Evolutionary conservation across 2,797 vertebrate species (phyloP).

Genomic region (Neosalanx taihuensis): DNA sequence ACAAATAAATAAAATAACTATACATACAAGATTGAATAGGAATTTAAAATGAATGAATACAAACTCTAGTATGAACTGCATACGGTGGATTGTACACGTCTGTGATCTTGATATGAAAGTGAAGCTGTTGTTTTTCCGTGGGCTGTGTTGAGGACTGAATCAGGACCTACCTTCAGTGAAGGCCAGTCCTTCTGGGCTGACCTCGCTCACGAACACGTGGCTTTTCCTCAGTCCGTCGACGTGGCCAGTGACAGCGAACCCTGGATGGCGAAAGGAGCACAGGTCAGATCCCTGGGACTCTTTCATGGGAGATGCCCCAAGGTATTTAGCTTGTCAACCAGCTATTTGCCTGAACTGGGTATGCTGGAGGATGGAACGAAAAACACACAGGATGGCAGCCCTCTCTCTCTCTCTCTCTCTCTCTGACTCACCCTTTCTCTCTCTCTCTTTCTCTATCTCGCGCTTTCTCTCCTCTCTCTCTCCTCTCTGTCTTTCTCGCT

Average conservation of each 20-base stretch:
- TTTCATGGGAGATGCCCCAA: neutral
- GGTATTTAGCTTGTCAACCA: no score
- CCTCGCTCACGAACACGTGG: conserved; percentile 83
- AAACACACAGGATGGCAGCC: neutral
- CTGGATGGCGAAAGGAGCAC: conserved; percentile 51
- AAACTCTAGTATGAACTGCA: no score
- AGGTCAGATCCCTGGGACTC: conserved; percentile 2
- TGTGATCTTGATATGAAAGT: neutral
- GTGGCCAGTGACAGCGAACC: conserved; percentile 86
- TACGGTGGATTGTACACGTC: neutral
- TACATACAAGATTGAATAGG: no score
- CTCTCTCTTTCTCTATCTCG: no score
- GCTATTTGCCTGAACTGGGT: no score
- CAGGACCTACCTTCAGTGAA: conserved; percentile 74
- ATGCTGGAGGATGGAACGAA: neutral
- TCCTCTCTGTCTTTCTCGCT: no score
- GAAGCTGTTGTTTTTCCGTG: neutral
- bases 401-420: no score
- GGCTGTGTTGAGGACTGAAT: neutral
- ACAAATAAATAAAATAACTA: neutral
- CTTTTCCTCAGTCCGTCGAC: conserved; percentile 75
- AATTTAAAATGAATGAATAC: neutral
- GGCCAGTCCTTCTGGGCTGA: conserved; percentile 78
- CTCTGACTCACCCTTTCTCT: no score
- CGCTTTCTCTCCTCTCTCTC: no score